Base-by-base conservation (phyloP, 2,113 vertebrate species). In the Herpailurus yagouaroundi region DNA sequence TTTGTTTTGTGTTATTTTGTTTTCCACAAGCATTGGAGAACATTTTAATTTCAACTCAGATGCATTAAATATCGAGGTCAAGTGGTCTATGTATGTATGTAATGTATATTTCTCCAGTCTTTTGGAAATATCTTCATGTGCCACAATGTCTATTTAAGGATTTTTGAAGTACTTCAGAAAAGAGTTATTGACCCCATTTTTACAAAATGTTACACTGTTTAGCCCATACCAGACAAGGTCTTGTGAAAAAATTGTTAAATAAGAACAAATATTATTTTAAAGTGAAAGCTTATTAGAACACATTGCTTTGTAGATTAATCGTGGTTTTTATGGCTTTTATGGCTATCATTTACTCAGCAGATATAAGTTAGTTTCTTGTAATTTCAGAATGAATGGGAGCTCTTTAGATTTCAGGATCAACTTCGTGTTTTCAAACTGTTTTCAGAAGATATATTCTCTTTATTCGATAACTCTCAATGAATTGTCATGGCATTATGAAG, bases 361-460 rank as follows among this genome's bases (percentile, higher is more conserved):
- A 87, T 69, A 97, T 69, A 98, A 97, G 21, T 60, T 85, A 66
- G 12, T 15, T 81, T 94, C 11, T 94, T 94, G 89, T 79, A 95
- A 66, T 97, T 97, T 97, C 57, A 91, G 85, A 97, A 90, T 98
- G 71, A 12, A 4, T 38, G 63, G 80, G 73, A 89, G 27, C 88
- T 81, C 96, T 21, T 55, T 91, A 69, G 25, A 74, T 81, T 31
- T 97, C 5, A 93, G 66, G 52, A 79, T 97, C 73, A 97, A 91
- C 63, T 97, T 96, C 86, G n/a, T 97, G 55, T 95, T 68, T 88
- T 92, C 98, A 88, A 97, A 96, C 80, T 96, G 71, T 96, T 98
- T 98, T 93, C 77, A 79, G 50, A 74, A 25, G 55, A 7, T 41
- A 50, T 21, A n/a, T 95, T 90, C 45, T 88, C 52, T 76, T 68